Base-by-base conservation (phyloP, 2,888 invertebrate genomes). In the Fragum fragum region DNA sequence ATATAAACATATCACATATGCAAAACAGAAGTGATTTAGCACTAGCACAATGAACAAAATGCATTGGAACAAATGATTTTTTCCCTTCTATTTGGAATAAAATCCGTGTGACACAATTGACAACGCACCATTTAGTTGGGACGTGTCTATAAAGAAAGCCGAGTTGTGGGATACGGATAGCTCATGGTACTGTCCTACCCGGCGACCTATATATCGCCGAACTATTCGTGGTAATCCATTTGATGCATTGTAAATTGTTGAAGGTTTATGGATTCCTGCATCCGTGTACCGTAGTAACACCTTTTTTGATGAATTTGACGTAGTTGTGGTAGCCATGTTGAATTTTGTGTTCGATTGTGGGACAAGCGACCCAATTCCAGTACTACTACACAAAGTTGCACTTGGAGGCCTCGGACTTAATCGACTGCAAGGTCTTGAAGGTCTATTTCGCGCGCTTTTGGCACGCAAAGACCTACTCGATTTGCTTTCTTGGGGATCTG, bases 211-310 rank as follows among this genome's bases (percentile, higher is more conserved):
- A 57, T 89, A 89, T 29, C 88, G 76, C 39, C 87, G 61, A 1
- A 89, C 90, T 36, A 88, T 81, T 70, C 81, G 85, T 11, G 89
- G 90, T 32, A 90, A 69, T 11, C 82, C 74, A 66, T 80, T 87
- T 11, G 81, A 21, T 11, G 76, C 23, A 52, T 72, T 28, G 29
- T 71, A 81, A 42, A 71, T 76, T 26, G 86, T 83, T 36, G 82
- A 55, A 21, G 88, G 90, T 71, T 87, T 73, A 73, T 88, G 76
- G 21, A 88, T 89, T 52, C 88, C 88, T 53, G 86, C 89, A 79
- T 91, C 89, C 1, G 90, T 88, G 73, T 89, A 90, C 1, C 86
- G 83, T 23, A 90, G 85, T 55, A 90, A 79, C 23, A 88, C 85
- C 59, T 87, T 90, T 23, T 89, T 85, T 6, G 73, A 59, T n/a